A percentile compares a stretch with the other conserved stretches of the same genome.
These are phyloP conservation scores for Rhynchophorus ferrugineus DNA, from an alignment of 1,140 invertebrate species.

Conservation along the genomic window DNA sequence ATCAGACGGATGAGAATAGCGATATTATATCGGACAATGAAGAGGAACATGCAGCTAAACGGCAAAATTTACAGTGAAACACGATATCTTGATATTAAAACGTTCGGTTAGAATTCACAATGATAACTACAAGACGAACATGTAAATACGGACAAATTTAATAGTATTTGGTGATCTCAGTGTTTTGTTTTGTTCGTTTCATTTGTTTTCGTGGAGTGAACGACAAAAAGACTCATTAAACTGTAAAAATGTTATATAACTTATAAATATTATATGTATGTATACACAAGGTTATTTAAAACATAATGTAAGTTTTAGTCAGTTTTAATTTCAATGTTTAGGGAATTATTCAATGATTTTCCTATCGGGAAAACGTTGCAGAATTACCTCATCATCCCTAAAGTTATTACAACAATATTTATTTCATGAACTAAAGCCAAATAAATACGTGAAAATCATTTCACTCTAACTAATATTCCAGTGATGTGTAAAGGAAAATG, in stretches of 20 bases:
- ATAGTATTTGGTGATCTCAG: conserved; percentile 35
- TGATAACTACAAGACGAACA: conserved; percentile 7
- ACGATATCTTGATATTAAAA: conserved; percentile 4
- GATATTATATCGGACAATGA: conserved; percentile 41
- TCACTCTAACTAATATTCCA: too few species aligned
- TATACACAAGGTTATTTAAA: conserved; percentile 20
- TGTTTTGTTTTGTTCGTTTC: too few species aligned
- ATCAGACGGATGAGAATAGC: conserved; percentile 44
- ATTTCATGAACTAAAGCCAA: too few species aligned
- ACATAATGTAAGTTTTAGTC: background rate
- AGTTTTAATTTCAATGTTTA: too few species aligned
- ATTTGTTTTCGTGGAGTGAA: conserved; percentile 3
- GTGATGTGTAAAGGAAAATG: too few species aligned
- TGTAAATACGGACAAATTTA: too few species aligned
- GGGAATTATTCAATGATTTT: too few species aligned
- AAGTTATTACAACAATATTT: too few species aligned
- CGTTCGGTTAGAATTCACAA: conserved; percentile 2
- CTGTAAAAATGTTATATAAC: conserved; percentile 35
- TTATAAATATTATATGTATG: conserved; percentile 31
- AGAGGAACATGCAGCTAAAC: conserved; percentile 37
- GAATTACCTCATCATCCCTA: too few species aligned
- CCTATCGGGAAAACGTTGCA: too few species aligned
- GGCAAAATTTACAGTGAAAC: conserved; percentile 38
- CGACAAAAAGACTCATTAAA: conserved; percentile 8
- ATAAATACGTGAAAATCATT: too few species aligned